Percentiles rank a stretch among this genome's conserved stretches.
These are phyloP conservation scores for Tetrao urogallus DNA, from an alignment of 2,113 vertebrate species.

Conservation along the genomic window DNA sequence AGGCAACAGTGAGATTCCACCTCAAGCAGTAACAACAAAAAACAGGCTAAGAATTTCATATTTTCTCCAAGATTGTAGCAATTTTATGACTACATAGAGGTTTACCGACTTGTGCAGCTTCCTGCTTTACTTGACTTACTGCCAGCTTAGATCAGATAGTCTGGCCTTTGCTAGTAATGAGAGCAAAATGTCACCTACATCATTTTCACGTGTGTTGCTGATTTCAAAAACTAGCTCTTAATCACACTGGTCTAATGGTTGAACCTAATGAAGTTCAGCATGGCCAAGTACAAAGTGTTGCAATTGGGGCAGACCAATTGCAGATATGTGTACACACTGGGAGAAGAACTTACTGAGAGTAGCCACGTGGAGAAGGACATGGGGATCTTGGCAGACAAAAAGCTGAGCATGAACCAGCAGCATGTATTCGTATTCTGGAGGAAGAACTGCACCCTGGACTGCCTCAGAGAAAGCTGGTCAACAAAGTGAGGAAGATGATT, in stretches of 20 bases:
- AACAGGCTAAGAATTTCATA: rapidly evolving
- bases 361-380: no score
- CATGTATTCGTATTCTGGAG: no score
- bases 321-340: no score
- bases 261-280: no score
- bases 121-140: background rate
- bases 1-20: background rate
- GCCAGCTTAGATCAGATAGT: rapidly evolving
- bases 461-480: no score
- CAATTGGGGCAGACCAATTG: no score
- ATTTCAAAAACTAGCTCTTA: background rate
- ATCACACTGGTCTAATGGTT: background rate
- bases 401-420: no score
- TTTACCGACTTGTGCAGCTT: background rate
- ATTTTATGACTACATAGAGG: background rate
- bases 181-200: background rate
- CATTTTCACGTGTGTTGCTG: background rate
- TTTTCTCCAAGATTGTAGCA: rapidly evolving
- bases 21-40: background rate
- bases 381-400: no score
- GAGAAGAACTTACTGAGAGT: no score
- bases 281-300: no score
- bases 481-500: no score
- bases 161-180: background rate
- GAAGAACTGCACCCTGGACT: no score